A percentile compares a stretch with the other conserved stretches of the same genome.
These are phyloP conservation scores for Papilio protenor DNA, from an alignment of 2,888 invertebrate genomes.

Conservation along the genomic window DNA sequence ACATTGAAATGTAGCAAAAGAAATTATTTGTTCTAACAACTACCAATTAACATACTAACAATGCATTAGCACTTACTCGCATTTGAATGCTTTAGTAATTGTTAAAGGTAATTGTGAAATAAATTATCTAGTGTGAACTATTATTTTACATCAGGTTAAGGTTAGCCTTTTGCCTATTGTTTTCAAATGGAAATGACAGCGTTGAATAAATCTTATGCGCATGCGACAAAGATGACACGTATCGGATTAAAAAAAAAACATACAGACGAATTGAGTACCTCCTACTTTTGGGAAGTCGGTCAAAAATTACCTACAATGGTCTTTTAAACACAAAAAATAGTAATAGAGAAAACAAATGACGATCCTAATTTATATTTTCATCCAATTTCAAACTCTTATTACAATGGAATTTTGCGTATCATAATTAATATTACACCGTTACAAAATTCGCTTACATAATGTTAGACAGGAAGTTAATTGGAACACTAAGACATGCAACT, in stretches of 20 bases:
- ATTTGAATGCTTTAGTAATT: conserved; percentile 11
- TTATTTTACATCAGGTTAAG: conserved; percentile 37
- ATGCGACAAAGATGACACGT: not conserved
- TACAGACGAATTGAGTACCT: too few species aligned
- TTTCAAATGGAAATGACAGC: conserved; percentile 21
- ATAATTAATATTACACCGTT: not conserved
- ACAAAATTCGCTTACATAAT: conserved; percentile 19
- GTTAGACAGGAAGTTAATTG: conserved; percentile 46
- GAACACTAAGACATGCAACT: conserved; percentile 54
- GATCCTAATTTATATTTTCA: not conserved
- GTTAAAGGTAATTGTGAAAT: conserved; percentile 38
- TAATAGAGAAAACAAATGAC: not conserved
- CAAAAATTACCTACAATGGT: not conserved
- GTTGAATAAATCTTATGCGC: not conserved
- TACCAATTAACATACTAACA: conserved; percentile 5
- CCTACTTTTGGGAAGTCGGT: too few species aligned
- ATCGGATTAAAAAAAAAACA: too few species aligned
- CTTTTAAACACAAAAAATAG: not conserved
- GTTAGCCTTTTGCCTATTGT: conserved; percentile 31
- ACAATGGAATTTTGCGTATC: not conserved
- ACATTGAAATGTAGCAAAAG: not conserved
- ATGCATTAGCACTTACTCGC: not conserved
- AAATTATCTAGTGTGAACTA: conserved; percentile 18
- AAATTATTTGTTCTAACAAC: not conserved
- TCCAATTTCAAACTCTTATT: not conserved